Evolutionary conservation across 2,113 vertebrate species (phyloP), one percentile per base, ranked within the genome.

Genomic region (Corythoichthys haematopterus): DNA sequence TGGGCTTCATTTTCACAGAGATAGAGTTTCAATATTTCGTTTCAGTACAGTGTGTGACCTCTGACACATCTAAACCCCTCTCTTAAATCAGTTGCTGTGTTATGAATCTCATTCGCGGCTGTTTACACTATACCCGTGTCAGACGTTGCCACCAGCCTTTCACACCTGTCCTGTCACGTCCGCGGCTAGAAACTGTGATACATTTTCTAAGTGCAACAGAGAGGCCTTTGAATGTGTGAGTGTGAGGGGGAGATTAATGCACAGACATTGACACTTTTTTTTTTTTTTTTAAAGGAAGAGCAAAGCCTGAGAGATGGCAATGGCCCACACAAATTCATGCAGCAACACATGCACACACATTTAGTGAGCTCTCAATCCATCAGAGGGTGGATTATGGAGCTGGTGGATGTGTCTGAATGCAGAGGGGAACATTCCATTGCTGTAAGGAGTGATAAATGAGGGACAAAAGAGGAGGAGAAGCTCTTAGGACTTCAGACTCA

Each of bases 121-220:
- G 86, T 88, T 90, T 88, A 88, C 87, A 80, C 85, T 87, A 70
- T 68, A 63, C 72, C 68, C 68, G 48, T 63, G 69, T 67, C 73
- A 79, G 80, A 65, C 78, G 13, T 68, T 66, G 74, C 80, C 84
- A 77, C 75, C 78, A 71, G 80, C 69, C 76, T 59, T 69, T 75
- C 77, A 83, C 89, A 91, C 88, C 89, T 91, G 88, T 88, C 86
- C 85, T 1, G 66, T 83, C 87, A 84, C n/a, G 81, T 90, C 80
- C 78, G 68, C 9, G 0, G 58, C 64, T 55, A 46, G 40, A 82
- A 80, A 77, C 76, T 73, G 59, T 76, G 82, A 83, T 82, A 84
- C 77, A 72, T 84, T 84, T 87, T 75, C 15, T 15, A 16, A 43
- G 48, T 15, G 13, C 66, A 84, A 88, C 84, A 87, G 80, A 81